A percentile compares a stretch with the other conserved stretches of the same genome.
phyloP scores from a whole-genome alignment of 2,888 invertebrate genomes.

The Heliconius aoede region DNA sequence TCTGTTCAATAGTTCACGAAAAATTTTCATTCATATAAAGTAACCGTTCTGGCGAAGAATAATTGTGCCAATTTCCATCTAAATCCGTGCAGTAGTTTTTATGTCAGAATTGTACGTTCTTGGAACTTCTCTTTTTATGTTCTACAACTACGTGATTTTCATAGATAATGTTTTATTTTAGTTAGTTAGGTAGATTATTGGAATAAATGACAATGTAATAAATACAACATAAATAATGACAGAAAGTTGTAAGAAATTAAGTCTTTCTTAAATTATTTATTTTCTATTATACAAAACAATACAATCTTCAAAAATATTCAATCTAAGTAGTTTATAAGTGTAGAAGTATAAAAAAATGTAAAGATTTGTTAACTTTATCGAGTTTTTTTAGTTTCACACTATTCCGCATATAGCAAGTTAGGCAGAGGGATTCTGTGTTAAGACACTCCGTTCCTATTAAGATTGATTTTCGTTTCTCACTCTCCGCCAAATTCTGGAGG shows the following conservation, averaged over 20 bases:
- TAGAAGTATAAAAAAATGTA: too few relatives aligned
- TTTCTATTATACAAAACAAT: too few relatives aligned
- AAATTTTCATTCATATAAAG: background rate
- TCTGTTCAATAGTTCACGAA: background rate
- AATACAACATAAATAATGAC: background rate
- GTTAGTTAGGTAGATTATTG: background rate
- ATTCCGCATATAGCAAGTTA: too few relatives aligned
- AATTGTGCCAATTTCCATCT: slow-evolving; percentile 10
- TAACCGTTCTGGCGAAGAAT: background rate
- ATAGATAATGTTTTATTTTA: background rate
- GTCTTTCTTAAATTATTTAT: too few relatives aligned
- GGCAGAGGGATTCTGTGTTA: too few relatives aligned
- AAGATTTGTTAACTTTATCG: too few relatives aligned
- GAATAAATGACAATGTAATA: background rate
- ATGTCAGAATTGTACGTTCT: slow-evolving; percentile 23
- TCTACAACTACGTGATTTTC: background rate
- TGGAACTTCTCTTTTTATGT: background rate
- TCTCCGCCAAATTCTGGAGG: too few relatives aligned
- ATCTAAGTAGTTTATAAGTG: too few relatives aligned
- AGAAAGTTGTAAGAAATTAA: background rate
- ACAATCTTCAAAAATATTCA: too few relatives aligned
- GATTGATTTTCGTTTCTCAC: too few relatives aligned
- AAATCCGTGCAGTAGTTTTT: slow-evolving; percentile 15
- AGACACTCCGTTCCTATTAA: too few relatives aligned
- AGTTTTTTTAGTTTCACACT: too few relatives aligned